Conservation (phyloP, 2,113 vertebrate genomes). For the Danionella cerebrum region DNA sequence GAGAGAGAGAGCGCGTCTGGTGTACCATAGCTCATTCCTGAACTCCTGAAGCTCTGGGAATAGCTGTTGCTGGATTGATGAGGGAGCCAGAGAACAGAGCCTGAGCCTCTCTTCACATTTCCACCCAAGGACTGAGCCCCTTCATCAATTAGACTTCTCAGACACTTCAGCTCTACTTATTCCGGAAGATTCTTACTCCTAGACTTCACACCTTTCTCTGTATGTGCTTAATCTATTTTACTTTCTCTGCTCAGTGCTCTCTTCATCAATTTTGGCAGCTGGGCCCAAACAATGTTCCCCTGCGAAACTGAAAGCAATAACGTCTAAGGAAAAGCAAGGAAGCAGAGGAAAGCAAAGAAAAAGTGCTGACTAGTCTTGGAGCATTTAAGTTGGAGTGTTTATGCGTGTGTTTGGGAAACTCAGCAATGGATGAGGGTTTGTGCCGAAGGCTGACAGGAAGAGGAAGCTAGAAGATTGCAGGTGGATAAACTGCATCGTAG, state of each 20-base stretch:
- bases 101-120: not conserved
- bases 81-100: not conserved
- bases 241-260: not conserved
- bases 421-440: slow-evolving; percentile 14
- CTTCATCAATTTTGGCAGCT: not conserved
- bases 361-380: not conserved
- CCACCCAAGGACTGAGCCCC: not conserved
- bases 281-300: not conserved
- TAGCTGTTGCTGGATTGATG: slow-evolving; percentile 9
- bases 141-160: not conserved
- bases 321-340: not conserved
- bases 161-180: not conserved
- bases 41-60: slow-evolving; percentile 10
- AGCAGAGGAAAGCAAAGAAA: not conserved
- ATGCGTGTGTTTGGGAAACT: not conserved
- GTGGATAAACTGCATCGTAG: not conserved
- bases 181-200: not conserved
- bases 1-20: not conserved
- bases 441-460: slow-evolving; percentile 16
- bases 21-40: not conserved
- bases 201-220: not conserved
- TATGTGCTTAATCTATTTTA: not conserved
- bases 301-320: not conserved
- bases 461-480: slow-evolving; percentile 19
- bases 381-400: not conserved